Base-by-base conservation (phyloP, 23 tunicate species). In the Styela clava region DNA sequence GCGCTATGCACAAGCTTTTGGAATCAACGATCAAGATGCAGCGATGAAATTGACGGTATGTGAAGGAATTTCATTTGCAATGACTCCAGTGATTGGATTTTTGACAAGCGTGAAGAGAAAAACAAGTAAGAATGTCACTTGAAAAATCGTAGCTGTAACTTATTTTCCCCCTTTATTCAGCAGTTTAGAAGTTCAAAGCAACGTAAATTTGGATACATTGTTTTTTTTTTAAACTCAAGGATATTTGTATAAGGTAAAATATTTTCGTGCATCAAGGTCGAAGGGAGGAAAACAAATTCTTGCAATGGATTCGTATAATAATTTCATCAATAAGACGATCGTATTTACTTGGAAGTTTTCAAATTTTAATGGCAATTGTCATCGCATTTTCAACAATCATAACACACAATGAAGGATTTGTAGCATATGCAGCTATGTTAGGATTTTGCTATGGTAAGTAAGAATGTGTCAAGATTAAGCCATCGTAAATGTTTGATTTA, bases 371-470 rank as follows among this genome's bases (percentile, higher is more conserved):
- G 81, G 1, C 62, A 36, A 25, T 52, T 51, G 81, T 76, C 64
- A 76, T 76, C 35, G 65, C 33, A 29, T 21, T 44, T 36, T 52
- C 81, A 24, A 76, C 81, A 16, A 1, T 44, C 0, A 21, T 76
- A 24, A 2, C 0, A 1, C 29, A 23, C 28, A 76, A 25, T 52
- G 44, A 52, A 7, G 64, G 29, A 52, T 33, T 76, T 36, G 32
- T 44, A 9, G 1, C 52, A n/a, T 76, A 76, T 0, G 81, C 81
- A 0, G 81, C 81, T 1, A 33, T 76, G 65, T 64, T 76, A 21
- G 81, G 81, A 0, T 24, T 76, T 0, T 76, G 81, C 44, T 76
- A 76, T 56, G 81, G 81, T 76, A 24, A 44, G 81, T 36, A 29
- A 12, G 9, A n/a, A n/a, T n/a, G n/a, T n/a, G n/a, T n/a, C n/a